Base-by-base conservation (phyloP, 2,113 vertebrate species). In the Anolis carolinensis region DNA sequence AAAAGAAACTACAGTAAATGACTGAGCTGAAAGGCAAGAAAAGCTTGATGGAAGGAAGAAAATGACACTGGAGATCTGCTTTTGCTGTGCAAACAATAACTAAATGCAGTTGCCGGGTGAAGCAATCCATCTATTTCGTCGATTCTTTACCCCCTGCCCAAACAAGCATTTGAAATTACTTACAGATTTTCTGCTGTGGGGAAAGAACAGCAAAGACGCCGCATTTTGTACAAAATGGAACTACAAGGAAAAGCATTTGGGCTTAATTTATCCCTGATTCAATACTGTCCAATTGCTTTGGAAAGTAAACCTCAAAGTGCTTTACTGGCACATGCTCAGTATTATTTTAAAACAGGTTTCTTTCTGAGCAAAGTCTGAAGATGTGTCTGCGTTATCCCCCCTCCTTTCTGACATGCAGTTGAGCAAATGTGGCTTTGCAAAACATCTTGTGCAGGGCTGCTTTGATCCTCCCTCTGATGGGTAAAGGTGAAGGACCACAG, bases 181-280 rank as follows among this genome's bases (percentile, higher is more conserved):
- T 92, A 90, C 81, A 89, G 92, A 85, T 84, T 94, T 93, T 91
- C 89, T 89, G 67, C 88, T 91, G 50, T 89, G 88, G 85, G 92
- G 75, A 93, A 86, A 83, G 85, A 94, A 93, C 30, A 77, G 89
- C 63, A 86, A 90, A 85, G 52, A 16, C 89, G 59, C 80, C 82
- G 82, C 94, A 85, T 92, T 92, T 83, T 59, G 77, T 86, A 83
- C 34, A 82, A 77, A 92, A 82, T 21, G 86, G 82, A 91, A 90
- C 18, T 90, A 73, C 77, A 90, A 87, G 82, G 92, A 92, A 81
- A 87, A 25, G 75, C 70, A 65, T 89, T 92, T 92, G 30, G 20
- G 9, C 67, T 2, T 10, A 39, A 86, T 86, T 90, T 81, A 83
- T 9, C 1, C 25, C 18, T 83, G n/a, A 14, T 81, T 34, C 34